Evolutionary conservation across 2,113 vertebrate genomes (phyloP), one percentile per base, ranked within the genome.

Genomic region (Phasianus colchicus): DNA sequence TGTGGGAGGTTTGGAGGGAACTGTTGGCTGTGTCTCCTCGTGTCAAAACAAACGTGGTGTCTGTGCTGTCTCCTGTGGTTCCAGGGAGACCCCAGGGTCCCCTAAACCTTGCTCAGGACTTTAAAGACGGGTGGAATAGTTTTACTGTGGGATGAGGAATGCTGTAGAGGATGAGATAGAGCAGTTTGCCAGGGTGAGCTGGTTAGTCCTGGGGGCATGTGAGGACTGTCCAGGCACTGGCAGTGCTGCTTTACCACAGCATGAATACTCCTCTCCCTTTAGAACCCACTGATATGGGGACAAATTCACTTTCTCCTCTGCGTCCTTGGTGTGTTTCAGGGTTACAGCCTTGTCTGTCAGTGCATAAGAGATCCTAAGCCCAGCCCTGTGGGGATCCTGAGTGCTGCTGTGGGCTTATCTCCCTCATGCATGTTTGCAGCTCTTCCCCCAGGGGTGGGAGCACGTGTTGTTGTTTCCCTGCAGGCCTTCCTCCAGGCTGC

Each of bases 381-480:
- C 52, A 65, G n/a, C 4, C 0, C 18, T 4, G 8, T 4, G 36
- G 42, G 17, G 48, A 80, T 29, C 30, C 24, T 67, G 42, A 2
- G 2, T 74, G 75, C 66, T 75, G 82, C 55, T 11, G 8, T 65
- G 29, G 64, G 77, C 85, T 27, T 40, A 3, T 22, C 45, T 38
- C 5, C 9, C 15, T 29, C 29, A 55, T 10, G 54, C 43, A 32
- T 0, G 0, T 6, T 50, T 13, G 2, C 1, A 5, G 40, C 55
- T 34, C 13, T 60, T 19, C 16, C 72, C 67, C 38, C 48, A 7
- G 6, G n/a, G n/a, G 11, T 42, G 40, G 54, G 74, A 38, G 36
- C 40, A 30, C 0, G 0, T 20, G 34, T 18, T 27, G 27, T 17
- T 52, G 11, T 80, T 27, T 32, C 45, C 72, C 27, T 2, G 8